These are phyloP conservation scores for Papilio xuthus DNA, from an alignment of 1,140 invertebrate genomes.

Conservation along the genomic window DNA sequence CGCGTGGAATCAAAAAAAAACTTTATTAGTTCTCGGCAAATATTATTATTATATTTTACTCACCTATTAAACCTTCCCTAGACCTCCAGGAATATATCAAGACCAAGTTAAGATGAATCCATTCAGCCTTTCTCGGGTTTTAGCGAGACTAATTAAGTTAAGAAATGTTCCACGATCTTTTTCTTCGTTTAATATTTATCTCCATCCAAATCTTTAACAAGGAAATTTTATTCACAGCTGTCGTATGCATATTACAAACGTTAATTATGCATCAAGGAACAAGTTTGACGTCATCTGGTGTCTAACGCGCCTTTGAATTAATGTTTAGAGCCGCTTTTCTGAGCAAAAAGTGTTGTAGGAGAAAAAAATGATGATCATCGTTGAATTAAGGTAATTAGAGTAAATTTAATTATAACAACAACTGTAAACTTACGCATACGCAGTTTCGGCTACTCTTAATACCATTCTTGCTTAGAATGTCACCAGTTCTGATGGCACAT, in stretches of 20 bases:
- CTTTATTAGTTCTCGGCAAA: no score
- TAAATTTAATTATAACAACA: not conserved
- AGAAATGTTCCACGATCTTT: not conserved
- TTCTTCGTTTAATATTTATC: not conserved
- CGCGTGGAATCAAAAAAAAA: no score
- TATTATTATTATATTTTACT: no score
- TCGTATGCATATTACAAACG: conserved; percentile 14
- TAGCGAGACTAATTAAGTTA: no score
- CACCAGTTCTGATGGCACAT: no score
- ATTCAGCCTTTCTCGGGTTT: no score
- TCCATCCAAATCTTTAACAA: not conserved
- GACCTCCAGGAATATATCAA: no score
- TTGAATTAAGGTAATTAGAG: not conserved
- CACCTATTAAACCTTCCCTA: no score
- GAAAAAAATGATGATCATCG: not conserved
- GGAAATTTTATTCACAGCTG: conserved; percentile 8
- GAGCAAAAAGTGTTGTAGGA: not conserved
- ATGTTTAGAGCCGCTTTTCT: not conserved
- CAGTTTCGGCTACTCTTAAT: no score
- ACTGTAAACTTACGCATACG: no score
- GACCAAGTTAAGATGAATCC: no score
- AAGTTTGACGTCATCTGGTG: conserved; percentile 17
- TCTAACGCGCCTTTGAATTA: not conserved
- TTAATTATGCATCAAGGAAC: conserved; percentile 13
- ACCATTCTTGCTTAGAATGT: no score